A percentile compares a stretch with the other conserved stretches of the same genome.
Conservation (phyloP, 2,797 vertebrate species). For the Phrynocephalus vlangalii region DNA sequence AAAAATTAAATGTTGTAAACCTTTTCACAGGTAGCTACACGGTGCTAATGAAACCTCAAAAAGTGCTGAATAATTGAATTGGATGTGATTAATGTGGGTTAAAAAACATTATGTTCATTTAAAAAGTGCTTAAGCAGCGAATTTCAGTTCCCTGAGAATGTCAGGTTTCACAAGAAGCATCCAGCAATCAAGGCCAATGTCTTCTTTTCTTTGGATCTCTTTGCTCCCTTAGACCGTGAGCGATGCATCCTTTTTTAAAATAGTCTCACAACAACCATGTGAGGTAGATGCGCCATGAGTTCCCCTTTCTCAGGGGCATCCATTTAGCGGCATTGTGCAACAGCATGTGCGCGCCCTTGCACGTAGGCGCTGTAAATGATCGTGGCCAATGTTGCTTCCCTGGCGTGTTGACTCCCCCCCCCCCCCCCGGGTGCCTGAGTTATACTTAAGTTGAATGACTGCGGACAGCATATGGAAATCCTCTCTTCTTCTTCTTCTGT, state of each 20-base stretch:
- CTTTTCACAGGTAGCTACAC: constrained; percentile 17
- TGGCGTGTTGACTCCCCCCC: background rate
- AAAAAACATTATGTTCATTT: constrained; percentile 2
- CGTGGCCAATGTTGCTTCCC: background rate
- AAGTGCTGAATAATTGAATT: constrained; percentile 9
- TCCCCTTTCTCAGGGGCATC: background rate
- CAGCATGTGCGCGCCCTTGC: background rate
- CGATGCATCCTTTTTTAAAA: background rate
- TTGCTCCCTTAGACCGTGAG: background rate
- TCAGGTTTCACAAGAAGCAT: background rate
- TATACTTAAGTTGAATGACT: background rate
- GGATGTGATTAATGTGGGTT: background rate
- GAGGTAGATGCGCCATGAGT: background rate
- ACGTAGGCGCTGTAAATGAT: background rate
- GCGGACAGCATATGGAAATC: background rate
- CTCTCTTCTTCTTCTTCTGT: background rate
- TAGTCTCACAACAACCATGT: background rate
- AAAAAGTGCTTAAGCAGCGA: background rate
- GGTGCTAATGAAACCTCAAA: constrained; percentile 24
- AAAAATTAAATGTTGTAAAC: constrained; percentile 3
- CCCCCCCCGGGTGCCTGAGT: background rate
- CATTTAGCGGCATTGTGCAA: background rate
- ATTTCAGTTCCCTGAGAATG: background rate
- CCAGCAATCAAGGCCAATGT: background rate
- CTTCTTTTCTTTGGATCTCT: background rate